These are phyloP conservation scores for Dolomedes plantarius DNA, from an alignment of 2,888 invertebrate genomes.

Conservation along the genomic window DNA sequence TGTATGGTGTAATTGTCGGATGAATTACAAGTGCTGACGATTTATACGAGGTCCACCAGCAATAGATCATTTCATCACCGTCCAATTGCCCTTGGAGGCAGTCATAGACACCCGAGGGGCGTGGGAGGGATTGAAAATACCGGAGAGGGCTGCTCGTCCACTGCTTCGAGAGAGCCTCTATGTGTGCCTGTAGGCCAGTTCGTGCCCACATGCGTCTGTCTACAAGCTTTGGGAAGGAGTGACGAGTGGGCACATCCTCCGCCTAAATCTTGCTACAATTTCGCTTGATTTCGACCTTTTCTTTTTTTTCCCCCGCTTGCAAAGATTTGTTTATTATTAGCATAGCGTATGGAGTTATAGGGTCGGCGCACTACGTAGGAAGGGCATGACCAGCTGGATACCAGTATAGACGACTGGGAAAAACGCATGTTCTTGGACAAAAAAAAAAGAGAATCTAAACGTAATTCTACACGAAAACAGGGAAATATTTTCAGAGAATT, in stretches of 20 bases:
- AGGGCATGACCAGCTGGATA: neutral
- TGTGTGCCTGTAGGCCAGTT: conserved; percentile 7
- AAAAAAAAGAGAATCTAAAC: too few relatives aligned
- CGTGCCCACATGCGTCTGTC: neutral
- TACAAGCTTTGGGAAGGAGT: neutral
- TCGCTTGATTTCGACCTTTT: too few relatives aligned
- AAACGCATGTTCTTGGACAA: too few relatives aligned
- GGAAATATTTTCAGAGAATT: too few relatives aligned
- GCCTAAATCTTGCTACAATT: too few relatives aligned
- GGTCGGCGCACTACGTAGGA: conserved; percentile 3
- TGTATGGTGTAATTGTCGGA: too few relatives aligned
- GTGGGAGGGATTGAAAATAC: neutral
- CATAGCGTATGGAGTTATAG: neutral
- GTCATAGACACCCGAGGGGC: neutral
- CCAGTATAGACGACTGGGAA: too few relatives aligned
- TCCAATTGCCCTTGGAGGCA: neutral
- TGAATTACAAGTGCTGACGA: too few relatives aligned
- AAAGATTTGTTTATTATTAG: conserved; percentile 9
- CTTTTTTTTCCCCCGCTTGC: too few relatives aligned
- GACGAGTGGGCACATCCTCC: neutral
- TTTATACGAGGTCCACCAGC: too few relatives aligned
- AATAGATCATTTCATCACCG: too few relatives aligned
- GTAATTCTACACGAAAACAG: too few relatives aligned
- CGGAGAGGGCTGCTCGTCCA: neutral
- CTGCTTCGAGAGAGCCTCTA: neutral